Evolutionary conservation across 2,888 invertebrate species (phyloP), one percentile per base, ranked within the genome.

Genomic region (Isotomurus palustris): DNA sequence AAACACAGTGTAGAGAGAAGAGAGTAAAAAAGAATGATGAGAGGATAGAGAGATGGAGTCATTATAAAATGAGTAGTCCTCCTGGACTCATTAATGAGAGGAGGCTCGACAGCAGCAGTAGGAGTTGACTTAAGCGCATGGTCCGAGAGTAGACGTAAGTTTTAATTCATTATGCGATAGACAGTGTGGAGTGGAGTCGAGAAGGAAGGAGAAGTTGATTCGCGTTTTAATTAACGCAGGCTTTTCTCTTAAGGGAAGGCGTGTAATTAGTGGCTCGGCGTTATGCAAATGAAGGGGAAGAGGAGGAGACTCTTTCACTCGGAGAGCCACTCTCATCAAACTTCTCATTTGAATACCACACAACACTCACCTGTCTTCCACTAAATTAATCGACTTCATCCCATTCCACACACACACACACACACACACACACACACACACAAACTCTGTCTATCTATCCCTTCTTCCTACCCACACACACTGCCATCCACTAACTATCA

Each of bases 191-290:
- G 52, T 52, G 40, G 52, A 58, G 48, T 21, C 38, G 17, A 38
- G 51, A 27, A 57, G 56, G 50, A 56, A 59, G n/a, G 56, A 36
- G 51, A 36, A 52, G 62, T 49, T 53, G 63, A 64, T 62, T 66
- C 63, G 64, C 65, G 60, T 59, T 62, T 60, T 68, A 68, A 68
- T 68, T 68, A 68, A 66, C 66, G 64, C 64, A 64, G 57, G 54
- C 60, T 61, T 61, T 60, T 64, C 60, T 62, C 62, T 64, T 62
- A 53, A 36, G 28, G 54, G 40, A 60, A 54, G 60, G 61, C 59
- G 59, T 56, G 56, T 66, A 66, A 66, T 68, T 66, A 68, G 66
- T 68, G 63, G 64, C 64, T 66, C 65, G 57, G 56, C 62, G 56
- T 52, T 64, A 68, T 68, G 68, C 68, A 68, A 68, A 68, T 68